Conservation (phyloP, 2,888 invertebrate species). For the Rhingia campestris region DNA sequence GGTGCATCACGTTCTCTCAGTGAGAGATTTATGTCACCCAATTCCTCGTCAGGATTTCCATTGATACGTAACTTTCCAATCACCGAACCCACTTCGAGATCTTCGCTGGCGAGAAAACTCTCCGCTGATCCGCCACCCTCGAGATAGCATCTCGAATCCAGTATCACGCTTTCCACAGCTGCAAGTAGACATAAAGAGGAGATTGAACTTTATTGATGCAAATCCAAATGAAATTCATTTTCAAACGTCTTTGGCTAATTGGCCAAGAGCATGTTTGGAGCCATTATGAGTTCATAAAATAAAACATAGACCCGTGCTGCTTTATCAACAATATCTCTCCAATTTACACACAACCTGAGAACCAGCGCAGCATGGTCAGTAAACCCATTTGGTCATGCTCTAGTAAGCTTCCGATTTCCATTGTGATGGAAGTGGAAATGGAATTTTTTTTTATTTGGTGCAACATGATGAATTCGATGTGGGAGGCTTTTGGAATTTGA, state of each 20-base stretch:
- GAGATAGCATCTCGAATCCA: slow-evolving; percentile 94
- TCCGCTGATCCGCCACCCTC: slow-evolving; percentile 95
- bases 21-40: slow-evolving; percentile 90
- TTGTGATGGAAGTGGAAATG: slow-evolving; percentile 39
- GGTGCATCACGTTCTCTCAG: slow-evolving; percentile 92
- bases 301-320: neutral
- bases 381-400: slow-evolving; percentile 77
- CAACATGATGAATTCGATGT: slow-evolving; percentile 33
- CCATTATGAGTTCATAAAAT: slow-evolving; percentile 1
- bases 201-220: slow-evolving; percentile 10
- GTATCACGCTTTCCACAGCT: slow-evolving; percentile 85
- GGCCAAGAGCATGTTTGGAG: slow-evolving; percentile 41
- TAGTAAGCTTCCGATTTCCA: slow-evolving; percentile 79
- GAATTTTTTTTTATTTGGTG: slow-evolving; percentile 9
- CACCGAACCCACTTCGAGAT: slow-evolving; percentile 89
- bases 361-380: slow-evolving; percentile 52
- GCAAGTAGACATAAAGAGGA: slow-evolving; percentile 75
- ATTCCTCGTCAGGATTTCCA: slow-evolving; percentile 89
- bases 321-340: slow-evolving; percentile 39
- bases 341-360: slow-evolving; percentile 31
- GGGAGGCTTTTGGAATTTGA: slow-evolving; percentile 22
- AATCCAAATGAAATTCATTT: slow-evolving; percentile 25
- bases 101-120: slow-evolving; percentile 95
- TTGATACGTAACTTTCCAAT: slow-evolving; percentile 91
- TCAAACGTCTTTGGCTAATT: slow-evolving; percentile 65